A percentile compares a stretch with the other conserved stretches of the same genome.
Conservation (phyloP, 2,113 vertebrate genomes). For the Pelvicachromis taeniatus region DNA sequence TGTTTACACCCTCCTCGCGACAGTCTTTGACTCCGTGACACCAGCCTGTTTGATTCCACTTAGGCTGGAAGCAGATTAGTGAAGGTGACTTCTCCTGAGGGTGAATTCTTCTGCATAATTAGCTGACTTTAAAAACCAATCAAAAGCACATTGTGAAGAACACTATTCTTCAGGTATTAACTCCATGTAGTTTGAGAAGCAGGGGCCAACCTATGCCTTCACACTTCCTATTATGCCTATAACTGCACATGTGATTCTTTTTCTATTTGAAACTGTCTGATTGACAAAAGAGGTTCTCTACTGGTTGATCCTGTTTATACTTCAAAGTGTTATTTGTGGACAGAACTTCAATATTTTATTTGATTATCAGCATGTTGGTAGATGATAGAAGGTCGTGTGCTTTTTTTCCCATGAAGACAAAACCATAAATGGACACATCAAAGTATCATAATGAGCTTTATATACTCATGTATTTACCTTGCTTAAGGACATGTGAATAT, state of each 20-base stretch:
- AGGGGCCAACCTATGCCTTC: constrained; percentile 6
- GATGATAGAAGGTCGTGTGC: neutral
- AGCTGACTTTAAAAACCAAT: constrained; percentile 74
- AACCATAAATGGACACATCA: neutral
- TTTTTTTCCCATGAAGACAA: neutral
- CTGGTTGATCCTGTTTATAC: constrained; percentile 6
- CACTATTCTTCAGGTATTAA: constrained; percentile 62
- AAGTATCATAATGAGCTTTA: neutral
- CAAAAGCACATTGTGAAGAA: constrained; percentile 65
- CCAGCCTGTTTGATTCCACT: constrained; percentile 54
- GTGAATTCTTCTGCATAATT: constrained; percentile 68
- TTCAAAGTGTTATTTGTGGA: constrained; percentile 1
- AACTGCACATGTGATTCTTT: constrained; percentile 15
- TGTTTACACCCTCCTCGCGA: constrained; percentile 2
- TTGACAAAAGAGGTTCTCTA: constrained; percentile 20
- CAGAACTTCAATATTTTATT: neutral
- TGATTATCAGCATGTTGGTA: neutral
- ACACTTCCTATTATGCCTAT: constrained; percentile 31
- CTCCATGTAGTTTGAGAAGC: constrained; percentile 61
- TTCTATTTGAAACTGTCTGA: constrained; percentile 21
- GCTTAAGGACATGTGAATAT: neutral
- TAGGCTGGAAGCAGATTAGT: constrained; percentile 68
- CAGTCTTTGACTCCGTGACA: constrained; percentile 54
- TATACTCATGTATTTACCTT: neutral
- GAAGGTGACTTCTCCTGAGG: constrained; percentile 72